phyloP scores from a whole-genome alignment of 2,888 invertebrate species.

The Erpobdella octoculata region DNA sequence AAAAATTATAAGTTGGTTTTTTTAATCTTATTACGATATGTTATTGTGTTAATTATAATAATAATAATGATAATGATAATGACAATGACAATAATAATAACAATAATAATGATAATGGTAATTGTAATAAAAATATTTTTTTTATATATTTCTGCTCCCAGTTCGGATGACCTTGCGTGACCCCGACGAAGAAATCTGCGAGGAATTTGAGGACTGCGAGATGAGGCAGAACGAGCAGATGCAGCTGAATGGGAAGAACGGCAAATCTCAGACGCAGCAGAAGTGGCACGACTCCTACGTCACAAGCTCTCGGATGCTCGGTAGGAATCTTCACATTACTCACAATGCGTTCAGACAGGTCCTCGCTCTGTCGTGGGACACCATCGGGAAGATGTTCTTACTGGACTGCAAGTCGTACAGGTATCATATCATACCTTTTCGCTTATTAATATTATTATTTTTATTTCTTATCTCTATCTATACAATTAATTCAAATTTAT shows the following conservation, averaged over 20 bases:
- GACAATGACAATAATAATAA: too few relatives aligned
- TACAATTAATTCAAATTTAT: too few relatives aligned
- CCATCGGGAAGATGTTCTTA: conserved; percentile 42
- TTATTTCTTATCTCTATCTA: too few relatives aligned
- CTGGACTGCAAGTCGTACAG: conserved; percentile 16
- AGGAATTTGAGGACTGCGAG: not conserved
- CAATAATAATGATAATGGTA: too few relatives aligned
- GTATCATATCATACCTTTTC: not conserved
- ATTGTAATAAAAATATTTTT: too few relatives aligned
- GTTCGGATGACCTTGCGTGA: conserved; percentile 19
- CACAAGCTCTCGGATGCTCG: conserved; percentile 36
- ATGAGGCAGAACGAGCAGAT: not conserved
- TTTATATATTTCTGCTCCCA: not conserved
- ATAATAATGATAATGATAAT: too few relatives aligned
- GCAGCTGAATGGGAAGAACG: not conserved
- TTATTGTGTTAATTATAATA: too few relatives aligned
- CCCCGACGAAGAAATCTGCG: not conserved
- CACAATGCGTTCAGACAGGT: conserved; percentile 51
- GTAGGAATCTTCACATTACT: conserved; percentile 46
- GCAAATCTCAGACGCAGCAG: conserved; percentile 5
- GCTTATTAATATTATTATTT: not conserved
- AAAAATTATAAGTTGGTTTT: too few relatives aligned
- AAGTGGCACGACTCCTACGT: not conserved
- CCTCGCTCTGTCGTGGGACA: conserved; percentile 48
- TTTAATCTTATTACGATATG: too few relatives aligned